Percentiles rank a stretch among this genome's conserved stretches.
phyloP scores from a whole-genome alignment of 64 coral and sea anemone genomes.

The Montipora cactus region DNA sequence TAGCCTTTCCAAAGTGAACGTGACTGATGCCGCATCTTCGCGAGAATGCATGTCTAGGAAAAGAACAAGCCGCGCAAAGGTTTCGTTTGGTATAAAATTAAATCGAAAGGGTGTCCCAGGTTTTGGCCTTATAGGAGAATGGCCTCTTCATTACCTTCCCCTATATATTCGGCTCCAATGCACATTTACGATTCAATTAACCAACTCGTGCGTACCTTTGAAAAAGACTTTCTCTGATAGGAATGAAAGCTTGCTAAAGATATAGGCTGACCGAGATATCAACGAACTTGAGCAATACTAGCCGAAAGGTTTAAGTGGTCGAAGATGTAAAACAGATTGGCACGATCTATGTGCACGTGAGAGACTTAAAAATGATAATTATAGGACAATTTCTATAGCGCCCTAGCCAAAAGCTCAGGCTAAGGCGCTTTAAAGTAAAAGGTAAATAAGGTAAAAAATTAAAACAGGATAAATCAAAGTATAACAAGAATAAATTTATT shows the following conservation, averaged over 20 bases:
- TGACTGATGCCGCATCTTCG: neutral
- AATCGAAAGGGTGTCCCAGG: too few relatives aligned
- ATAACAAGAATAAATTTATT: too few relatives aligned
- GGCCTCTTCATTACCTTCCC: too few relatives aligned
- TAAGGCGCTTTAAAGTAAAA: too few relatives aligned
- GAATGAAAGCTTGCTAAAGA: neutral
- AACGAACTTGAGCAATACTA: neutral
- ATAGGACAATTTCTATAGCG: too few relatives aligned
- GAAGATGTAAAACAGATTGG: neutral
- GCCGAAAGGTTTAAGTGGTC: too few relatives aligned
- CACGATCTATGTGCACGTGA: neutral
- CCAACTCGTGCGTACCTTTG: neutral
- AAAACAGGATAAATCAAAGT: too few relatives aligned
- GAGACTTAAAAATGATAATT: too few relatives aligned
- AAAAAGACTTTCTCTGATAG: neutral
- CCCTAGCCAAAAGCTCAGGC: too few relatives aligned
- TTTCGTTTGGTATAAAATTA: neutral
- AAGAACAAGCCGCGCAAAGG: neutral
- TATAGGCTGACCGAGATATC: neutral
- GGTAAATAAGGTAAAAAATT: too few relatives aligned
- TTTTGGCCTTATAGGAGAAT: too few relatives aligned
- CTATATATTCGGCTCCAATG: too few relatives aligned
- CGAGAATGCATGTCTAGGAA: neutral
- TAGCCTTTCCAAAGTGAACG: constrained; percentile 23
- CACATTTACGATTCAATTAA: neutral